phyloP scores from a whole-genome alignment of 30 jellyfish, hydroid and myxozoan species.

The Chrysaora quinquecirrha region DNA sequence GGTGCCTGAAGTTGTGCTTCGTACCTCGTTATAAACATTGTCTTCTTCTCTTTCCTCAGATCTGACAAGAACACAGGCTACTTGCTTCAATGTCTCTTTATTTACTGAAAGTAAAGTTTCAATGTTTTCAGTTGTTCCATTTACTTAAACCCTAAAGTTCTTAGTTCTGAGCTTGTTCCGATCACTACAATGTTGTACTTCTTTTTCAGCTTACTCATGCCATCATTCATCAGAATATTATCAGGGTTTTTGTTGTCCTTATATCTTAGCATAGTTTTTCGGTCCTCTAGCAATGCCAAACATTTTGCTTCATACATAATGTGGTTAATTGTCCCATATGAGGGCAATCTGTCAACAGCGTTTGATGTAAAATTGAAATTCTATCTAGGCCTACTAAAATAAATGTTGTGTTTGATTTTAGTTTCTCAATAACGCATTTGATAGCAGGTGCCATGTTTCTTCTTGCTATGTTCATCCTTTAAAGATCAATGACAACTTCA shows the following conservation, averaged over 20 bases:
- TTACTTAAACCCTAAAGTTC: constrained; percentile 20
- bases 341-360: neutral
- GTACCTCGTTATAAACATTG: neutral
- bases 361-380: neutral
- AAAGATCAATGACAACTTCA: too few species aligned
- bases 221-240: constrained; percentile 18
- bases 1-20: neutral
- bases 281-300: neutral
- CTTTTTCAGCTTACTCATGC: constrained; percentile 19
- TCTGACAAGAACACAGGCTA: neutral
- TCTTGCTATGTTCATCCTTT: too few species aligned
- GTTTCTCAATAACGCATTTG: too few species aligned
- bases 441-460: too few species aligned
- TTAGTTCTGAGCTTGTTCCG: constrained; percentile 27
- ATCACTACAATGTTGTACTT: constrained; percentile 15
- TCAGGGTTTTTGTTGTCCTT: neutral
- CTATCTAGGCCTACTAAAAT: too few species aligned
- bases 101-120: constrained; percentile 6
- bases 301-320: constrained; percentile 28
- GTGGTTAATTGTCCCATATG: constrained; percentile 12
- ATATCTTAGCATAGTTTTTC: neutral
- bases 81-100: neutral
- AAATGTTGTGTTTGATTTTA: too few species aligned
- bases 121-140: constrained; percentile 27
- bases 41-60: neutral